These are phyloP conservation scores for Julus scandinavius DNA, from an alignment of 2,888 invertebrate genomes.

Conservation along the genomic window DNA sequence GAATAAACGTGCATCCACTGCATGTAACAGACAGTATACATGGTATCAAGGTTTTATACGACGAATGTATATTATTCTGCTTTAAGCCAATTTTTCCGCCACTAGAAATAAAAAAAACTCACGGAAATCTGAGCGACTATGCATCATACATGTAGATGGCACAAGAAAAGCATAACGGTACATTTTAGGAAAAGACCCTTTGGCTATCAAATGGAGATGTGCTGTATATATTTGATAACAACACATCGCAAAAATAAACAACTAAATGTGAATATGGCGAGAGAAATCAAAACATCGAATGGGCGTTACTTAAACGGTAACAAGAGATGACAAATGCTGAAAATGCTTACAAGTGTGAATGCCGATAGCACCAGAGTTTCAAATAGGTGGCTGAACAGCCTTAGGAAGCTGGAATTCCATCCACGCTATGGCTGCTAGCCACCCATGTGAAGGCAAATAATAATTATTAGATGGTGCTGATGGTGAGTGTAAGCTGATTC, in stretches of 20 bases:
- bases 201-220: neutral
- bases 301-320: neutral
- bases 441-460: too few species aligned
- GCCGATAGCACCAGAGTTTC: too few species aligned
- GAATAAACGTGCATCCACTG: neutral
- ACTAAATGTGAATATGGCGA: neutral
- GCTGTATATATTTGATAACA: neutral
- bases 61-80: neutral
- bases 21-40: neutral
- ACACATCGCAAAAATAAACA: neutral
- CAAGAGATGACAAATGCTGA: neutral
- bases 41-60: neutral
- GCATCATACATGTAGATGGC: neutral
- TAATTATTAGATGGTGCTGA: too few species aligned
- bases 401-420: too few species aligned
- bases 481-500: neutral
- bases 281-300: neutral
- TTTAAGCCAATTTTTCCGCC: neutral
- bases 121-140: neutral
- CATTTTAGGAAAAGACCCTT: neutral
- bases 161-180: neutral
- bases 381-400: too few species aligned
- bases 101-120: neutral
- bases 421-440: too few species aligned
- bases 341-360: too few species aligned